Evolutionary conservation across 2,797 vertebrate genomes (phyloP), one percentile per base, ranked within the genome.

Genomic region (Scyliorhinus canicula): DNA sequence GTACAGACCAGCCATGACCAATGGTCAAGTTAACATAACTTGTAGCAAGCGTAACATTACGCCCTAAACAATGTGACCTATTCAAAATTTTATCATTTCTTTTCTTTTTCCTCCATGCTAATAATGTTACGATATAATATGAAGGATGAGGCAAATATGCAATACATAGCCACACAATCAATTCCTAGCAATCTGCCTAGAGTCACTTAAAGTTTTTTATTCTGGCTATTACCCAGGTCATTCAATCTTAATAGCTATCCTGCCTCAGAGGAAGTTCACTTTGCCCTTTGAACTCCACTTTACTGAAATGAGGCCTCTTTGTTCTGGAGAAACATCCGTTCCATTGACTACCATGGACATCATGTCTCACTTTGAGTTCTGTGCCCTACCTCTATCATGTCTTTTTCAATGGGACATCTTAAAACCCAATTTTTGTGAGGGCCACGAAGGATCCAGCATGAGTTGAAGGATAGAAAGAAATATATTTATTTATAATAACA

Each of bases 211-310:
- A 55, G 26, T 86, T 55, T 86, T 55, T 55, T 44, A 63, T 63
- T 90, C 57, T 93, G 65, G 63, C 93, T 69, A 44, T 93, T 28
- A 14, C 50, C 65, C 65, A 35, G n/a, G 28, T 44, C 60, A 55
- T 67, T 67, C 21, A 11, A 7, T 47, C 1, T 50, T 65, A 65
- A 47, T 69, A 50, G 40, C 40, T 47, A 28, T 12, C 3, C 44
- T 93, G 67, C 11, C n/a, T 93, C 93, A 93, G 44, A 50, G 86
- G 93, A 93, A 69, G 65, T 71, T 93, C 40, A 50, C 93, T 71
- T 93, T 93, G 52, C 71, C 24, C 93, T 69, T 35, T 50, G 44
- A 28, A n/a, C 44, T 71, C 24, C 2, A 52, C 26, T 52, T 28
- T 71, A 28, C 91, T 71, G 11, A 24, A 44, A 28, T 44, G 50